Base-by-base conservation (phyloP, 2,113 vertebrate species). In the Neolamprologus devosi region DNA sequence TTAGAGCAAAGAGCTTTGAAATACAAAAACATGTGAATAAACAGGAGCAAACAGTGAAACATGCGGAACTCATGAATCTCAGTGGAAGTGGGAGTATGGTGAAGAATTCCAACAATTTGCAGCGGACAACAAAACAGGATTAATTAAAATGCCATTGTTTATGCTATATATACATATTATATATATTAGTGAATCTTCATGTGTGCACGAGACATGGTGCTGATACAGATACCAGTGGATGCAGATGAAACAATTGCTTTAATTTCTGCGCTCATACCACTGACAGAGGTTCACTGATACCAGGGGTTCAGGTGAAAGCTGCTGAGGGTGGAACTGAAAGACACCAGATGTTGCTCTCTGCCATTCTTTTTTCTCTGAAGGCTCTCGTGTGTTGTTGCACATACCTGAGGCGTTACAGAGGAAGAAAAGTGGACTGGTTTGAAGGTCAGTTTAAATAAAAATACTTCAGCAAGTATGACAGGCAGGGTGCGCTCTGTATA, bases 401-500 rank as follows among this genome's bases (percentile, higher is more conserved):
- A 89, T 92, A 93, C 92, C 91, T 89, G 90, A 92, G 88, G 89
- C 85, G 14, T 83, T 87, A 91, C 93, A 87, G 82, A 90, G 65
- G 79, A 78, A 88, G 88, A 93, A 93, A 95, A 92, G 94, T 90
- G 91, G 88, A 94, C 93, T 91, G 91, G 89, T 95, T 94, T 96
- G 96, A 96, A 96, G 96, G 95, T 96, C 95, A 95, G 95, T 95
- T 94, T 94, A 93, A 96, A 95, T 96, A 95, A 95, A 95, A 96
- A 95, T 94, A 95, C 95, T 94, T 94, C 90, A 94, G 92, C 79
- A 81, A 94, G 93, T 95, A 94, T 95, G 96, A 95, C 95, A 96
- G 95, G 93, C 92, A 82, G 93, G 93, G 93, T 95, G 96, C 93
- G 93, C 93, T 93, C 95, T 94, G 95, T 96, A 95, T 96, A 96